A percentile compares a stretch with the other conserved stretches of the same genome.
phyloP scores from a whole-genome alignment of 2,113 vertebrate genomes.

The Phyllostomus discolor region DNA sequence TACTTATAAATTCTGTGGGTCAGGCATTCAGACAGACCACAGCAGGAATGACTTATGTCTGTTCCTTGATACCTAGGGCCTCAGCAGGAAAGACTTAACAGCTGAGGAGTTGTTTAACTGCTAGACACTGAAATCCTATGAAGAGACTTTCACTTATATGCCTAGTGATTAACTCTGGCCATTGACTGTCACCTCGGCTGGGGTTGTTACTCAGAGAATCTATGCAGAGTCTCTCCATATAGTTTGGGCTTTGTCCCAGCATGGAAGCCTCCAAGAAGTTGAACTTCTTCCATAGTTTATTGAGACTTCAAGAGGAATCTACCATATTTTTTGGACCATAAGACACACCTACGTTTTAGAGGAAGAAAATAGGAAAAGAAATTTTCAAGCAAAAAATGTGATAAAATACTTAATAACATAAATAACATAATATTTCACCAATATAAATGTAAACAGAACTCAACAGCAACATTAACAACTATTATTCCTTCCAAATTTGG shows the following conservation, averaged over 20 bases:
- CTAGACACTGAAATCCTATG: background rate
- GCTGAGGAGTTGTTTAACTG: background rate
- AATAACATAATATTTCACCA: too few relatives aligned
- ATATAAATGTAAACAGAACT: too few relatives aligned
- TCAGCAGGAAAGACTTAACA: background rate
- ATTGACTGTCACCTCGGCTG: background rate
- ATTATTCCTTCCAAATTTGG: too few relatives aligned
- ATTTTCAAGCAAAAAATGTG: too few relatives aligned
- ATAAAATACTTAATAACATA: too few relatives aligned
- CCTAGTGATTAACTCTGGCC: background rate
- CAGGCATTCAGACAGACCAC: background rate
- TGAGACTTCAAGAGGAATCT: background rate
- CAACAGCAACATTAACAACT: too few relatives aligned
- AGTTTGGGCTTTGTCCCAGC: background rate
- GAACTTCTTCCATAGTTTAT: background rate
- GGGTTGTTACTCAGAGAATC: rapidly evolving
- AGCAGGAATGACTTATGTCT: background rate
- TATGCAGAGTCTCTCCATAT: background rate
- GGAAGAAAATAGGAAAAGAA: too few relatives aligned
- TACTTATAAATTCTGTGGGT: background rate
- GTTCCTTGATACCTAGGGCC: background rate
- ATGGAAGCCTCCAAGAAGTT: background rate
- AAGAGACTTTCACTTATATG: background rate
- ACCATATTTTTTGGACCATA: too few relatives aligned
- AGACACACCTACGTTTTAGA: too few relatives aligned